These are phyloP conservation scores for Chionomys nivalis DNA, from an alignment of 2,113 vertebrate genomes.

Conservation along the genomic window DNA sequence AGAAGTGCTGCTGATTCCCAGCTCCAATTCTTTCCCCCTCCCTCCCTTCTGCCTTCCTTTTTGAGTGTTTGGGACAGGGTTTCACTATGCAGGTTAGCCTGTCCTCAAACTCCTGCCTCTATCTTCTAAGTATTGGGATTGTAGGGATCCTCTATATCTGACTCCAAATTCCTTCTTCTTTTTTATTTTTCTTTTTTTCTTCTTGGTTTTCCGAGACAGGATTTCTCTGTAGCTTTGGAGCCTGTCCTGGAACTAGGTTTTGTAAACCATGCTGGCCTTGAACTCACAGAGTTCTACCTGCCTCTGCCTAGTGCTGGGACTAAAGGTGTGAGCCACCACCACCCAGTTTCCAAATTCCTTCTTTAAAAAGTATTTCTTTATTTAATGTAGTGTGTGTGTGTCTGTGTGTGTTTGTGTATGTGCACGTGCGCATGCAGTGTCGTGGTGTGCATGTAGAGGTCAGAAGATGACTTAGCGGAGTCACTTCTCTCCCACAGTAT, in stretches of 20 bases:
- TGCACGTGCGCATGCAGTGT: not conserved
- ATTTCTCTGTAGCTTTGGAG: too few relatives aligned
- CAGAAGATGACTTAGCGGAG: not conserved
- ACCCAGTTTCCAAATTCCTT: too few relatives aligned
- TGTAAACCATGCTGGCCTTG: too few relatives aligned
- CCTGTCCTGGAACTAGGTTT: too few relatives aligned
- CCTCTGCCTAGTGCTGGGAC: too few relatives aligned
- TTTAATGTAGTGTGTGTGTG: not conserved
- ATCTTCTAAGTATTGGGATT: not conserved
- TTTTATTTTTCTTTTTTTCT: too few relatives aligned
- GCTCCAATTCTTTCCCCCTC: not conserved
- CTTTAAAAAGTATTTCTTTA: too few relatives aligned
- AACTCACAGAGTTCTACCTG: too few relatives aligned
- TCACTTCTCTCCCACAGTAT: not conserved
- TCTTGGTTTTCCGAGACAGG: too few relatives aligned
- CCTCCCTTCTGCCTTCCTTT: not conserved
- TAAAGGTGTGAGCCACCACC: too few relatives aligned
- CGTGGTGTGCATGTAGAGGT: not conserved
- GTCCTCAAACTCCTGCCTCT: not conserved
- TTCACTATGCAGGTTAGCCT: not conserved
- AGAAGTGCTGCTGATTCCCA: conserved; percentile 23
- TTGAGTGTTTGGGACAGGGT: not conserved
- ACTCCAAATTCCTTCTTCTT: not conserved
- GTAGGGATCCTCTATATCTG: too few relatives aligned
- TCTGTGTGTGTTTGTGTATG: not conserved